A percentile compares a stretch with the other conserved stretches of the same genome.
Conservation (phyloP, 2,888 invertebrate genomes). For the Stenodera caucasica region DNA sequence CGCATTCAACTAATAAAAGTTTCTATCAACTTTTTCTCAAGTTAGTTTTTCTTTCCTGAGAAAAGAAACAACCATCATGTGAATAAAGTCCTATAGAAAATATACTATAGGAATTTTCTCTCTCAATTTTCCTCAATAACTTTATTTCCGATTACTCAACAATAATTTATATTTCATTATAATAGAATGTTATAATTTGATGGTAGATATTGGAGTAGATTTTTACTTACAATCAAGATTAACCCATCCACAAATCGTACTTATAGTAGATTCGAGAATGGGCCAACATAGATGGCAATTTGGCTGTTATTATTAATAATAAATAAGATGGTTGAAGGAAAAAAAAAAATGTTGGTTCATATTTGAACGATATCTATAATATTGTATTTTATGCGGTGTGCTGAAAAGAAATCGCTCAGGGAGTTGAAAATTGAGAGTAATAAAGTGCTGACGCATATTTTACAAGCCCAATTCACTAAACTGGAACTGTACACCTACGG, state of each 20-base stretch:
- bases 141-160: neutral
- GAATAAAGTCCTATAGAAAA: neutral
- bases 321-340: too few species aligned
- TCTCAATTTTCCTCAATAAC: neutral
- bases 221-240: too few species aligned
- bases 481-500: conserved; percentile 53
- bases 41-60: too few species aligned
- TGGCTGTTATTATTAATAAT: too few species aligned
- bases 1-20: conserved; percentile 23
- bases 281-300: too few species aligned
- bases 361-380: conserved; percentile 46
- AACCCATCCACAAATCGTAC: too few species aligned
- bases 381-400: conserved; percentile 34
- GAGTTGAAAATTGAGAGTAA: conserved; percentile 55
- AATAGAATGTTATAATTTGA: neutral
- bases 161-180: neutral
- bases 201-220: neutral
- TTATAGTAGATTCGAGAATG: too few species aligned
- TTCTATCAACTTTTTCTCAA: conserved; percentile 19
- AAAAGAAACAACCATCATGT: neutral
- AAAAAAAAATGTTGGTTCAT: too few species aligned
- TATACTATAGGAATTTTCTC: neutral
- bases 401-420: conserved; percentile 51
- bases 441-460: conserved; percentile 55
- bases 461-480: conserved; percentile 41